These are phyloP conservation scores for Neuroscelio doddi DNA, from an alignment of 2,888 invertebrate genomes.

Conservation along the genomic window DNA sequence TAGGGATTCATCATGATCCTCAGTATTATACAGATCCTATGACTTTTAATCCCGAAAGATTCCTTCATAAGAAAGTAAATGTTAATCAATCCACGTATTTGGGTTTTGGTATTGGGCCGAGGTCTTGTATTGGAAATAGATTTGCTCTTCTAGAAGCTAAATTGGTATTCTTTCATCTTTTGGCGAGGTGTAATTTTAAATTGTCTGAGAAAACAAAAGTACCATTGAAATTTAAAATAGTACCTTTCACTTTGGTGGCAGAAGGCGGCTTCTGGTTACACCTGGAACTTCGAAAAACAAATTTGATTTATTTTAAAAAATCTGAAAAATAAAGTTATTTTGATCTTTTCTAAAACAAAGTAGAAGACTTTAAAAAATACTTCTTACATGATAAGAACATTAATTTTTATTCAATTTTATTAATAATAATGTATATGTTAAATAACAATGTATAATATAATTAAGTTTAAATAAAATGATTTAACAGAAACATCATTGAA, in stretches of 20 bases:
- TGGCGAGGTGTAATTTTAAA: constrained; percentile 48
- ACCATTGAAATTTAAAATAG: constrained; percentile 59
- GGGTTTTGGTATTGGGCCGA: constrained; percentile 67
- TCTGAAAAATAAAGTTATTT: no score
- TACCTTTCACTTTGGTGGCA: constrained; percentile 5
- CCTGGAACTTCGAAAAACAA: constrained; percentile 19
- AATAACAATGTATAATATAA: no score
- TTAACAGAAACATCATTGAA: no score
- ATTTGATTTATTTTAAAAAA: no score
- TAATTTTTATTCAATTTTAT: no score
- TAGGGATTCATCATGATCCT: constrained; percentile 63
- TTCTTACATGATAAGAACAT: no score
- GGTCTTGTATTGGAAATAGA: constrained; percentile 65
- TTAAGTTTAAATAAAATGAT: no score
- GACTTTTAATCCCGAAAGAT: constrained; percentile 69
- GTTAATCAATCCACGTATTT: constrained; percentile 50
- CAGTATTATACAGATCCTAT: constrained; percentile 66
- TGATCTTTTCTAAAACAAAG: no score
- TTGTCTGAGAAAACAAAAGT: constrained; percentile 67
- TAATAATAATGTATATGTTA: no score
- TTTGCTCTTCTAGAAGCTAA: constrained; percentile 53
- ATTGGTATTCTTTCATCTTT: constrained; percentile 48
- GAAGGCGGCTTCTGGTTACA: constrained; percentile 51
- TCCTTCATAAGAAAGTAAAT: constrained; percentile 36
- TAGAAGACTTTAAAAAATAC: no score